Base-by-base conservation (phyloP, 2,888 invertebrate species). In the Xylophagus ater region DNA sequence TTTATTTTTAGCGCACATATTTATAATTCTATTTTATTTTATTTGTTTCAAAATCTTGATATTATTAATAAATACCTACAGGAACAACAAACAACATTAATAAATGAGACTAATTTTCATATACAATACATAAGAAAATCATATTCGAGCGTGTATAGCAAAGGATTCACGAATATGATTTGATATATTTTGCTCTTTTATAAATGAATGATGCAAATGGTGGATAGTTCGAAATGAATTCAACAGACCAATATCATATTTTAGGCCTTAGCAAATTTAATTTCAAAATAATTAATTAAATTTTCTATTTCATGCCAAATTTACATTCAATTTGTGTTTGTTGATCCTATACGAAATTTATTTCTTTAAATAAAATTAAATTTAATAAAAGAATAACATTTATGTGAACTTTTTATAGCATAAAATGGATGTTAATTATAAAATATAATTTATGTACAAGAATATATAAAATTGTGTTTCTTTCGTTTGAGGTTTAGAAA, bases 291-390 rank as follows among this genome's bases (percentile, higher is more conserved):
- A 53, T 49, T 51, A 56, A 49, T 51, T 49, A 50, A 51, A 51
- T 50, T 53, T 51, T 53, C 54, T 54, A 59, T 60, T 60, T 59
- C 60, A 60, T 60, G 60, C 54, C 55, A 59, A 58, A 60, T 60
- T 60, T 60, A 53, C 53, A 55, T 56, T 52, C 54, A 53, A 56
- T 57, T 54, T 56, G 52, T 51, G 52, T 48, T 51, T 50, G 51
- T 44, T 51, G 52, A 53, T 51, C 50, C 50, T 49, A 35, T 6
- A 26, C 3, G 13, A 28, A 40, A 40, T 15, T 26, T 34, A 14
- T 34, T 24, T 34, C 2, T 32, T 12, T 19, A 19, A 15, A 9
- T 31, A 8, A 4, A 8, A 17, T 31, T 31, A 19, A 10, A 10
- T n/a, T 32, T 10, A 12, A 3, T 2, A 2, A 32, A n/a, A 8